Evolutionary conservation across 2,888 invertebrate genomes (phyloP).

Genomic region (Abscondita cerata): DNA sequence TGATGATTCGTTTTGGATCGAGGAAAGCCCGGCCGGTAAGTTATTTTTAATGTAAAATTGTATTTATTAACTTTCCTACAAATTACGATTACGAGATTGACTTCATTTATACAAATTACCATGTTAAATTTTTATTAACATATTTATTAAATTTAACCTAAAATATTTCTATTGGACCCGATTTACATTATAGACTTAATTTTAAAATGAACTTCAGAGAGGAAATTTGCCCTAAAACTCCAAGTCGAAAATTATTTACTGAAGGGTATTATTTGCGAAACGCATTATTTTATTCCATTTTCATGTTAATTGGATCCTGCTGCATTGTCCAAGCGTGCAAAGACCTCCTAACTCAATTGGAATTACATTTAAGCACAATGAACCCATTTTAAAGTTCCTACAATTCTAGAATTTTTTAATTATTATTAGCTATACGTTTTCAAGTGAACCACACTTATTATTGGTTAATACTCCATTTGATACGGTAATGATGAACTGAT

Average conservation of each 20-base stretch:
- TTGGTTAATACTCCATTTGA: background rate
- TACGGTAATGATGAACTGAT: no score
- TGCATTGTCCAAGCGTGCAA: constrained; percentile 43
- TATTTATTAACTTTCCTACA: constrained; percentile 15
- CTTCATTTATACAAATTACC: constrained; percentile 8
- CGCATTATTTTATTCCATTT: constrained; percentile 48
- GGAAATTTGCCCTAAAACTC: constrained; percentile 28
- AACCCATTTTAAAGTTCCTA: constrained; percentile 21
- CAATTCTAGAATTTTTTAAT: constrained; percentile 23
- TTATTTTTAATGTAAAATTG: constrained; percentile 45
- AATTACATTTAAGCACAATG: constrained; percentile 38
- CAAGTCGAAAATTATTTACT: constrained; percentile 31
- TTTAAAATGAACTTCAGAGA: constrained; percentile 20
- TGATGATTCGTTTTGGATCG: constrained; percentile 93
- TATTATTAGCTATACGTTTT: constrained; percentile 14
- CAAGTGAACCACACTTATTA: background rate
- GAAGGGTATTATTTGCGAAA: constrained; percentile 34
- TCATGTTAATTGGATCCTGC: constrained; percentile 48
- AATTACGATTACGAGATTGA: no score
- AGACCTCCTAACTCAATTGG: constrained; percentile 40
- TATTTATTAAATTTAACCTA: constrained; percentile 27
- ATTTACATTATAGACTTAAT: constrained; percentile 24
- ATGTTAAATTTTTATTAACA: constrained; percentile 15
- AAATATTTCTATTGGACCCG: constrained; percentile 13
- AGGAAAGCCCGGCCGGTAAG: constrained; percentile 91